Evolutionary conservation across 2,797 vertebrate species (phyloP), one percentile per base, ranked within the genome.

Genomic region (Paratrypauchen microcephalus): DNA sequence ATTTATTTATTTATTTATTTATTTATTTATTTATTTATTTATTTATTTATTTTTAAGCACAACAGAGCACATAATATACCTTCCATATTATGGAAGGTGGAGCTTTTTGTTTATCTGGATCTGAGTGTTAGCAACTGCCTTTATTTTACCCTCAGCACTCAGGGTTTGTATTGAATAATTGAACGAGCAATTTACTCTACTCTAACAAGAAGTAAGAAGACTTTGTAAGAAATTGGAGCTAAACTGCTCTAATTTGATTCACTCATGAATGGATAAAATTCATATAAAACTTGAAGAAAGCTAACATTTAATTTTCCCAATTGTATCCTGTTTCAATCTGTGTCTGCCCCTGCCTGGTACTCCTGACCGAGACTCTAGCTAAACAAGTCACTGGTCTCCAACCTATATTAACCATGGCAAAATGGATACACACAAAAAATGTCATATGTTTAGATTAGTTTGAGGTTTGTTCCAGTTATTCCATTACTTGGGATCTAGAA

Each of bases 111-210:
- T 71, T 36, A 66, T 65, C 36, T 47, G 12, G 36, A 11, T 52
- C 16, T 47, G 7, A 16, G 19, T 36, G 57, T n/a, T 18, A 21
- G 15, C 47, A 41, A 13, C 15, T 66, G 66, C 4, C 28, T 69
- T 58, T 64, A 28, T 59, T 70, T 68, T 62, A 24, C 15, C 48
- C 47, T 15, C 24, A 73, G 26, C 61, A 23, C 5, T 21, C n/a
- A 69, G 15, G 54, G 32, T 26, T 56, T 63, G 39, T 52, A 15
- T 28, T 68, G n/a, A 70, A 70, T 72, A 67, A 81, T 28, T 65
- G 12, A 65, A 56, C 65, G 54, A 69, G 66, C n/a, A 55, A 50
- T 56, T 54, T 59, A 26, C 32, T 23, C 19, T 18, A 61, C 36
- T 74, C 61, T 19, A 47, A 13, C 32, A 47, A 47, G 23, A 24